Evolutionary conservation across 2,797 vertebrate species (phyloP).

Genomic region (Ctenopoma multispine): DNA sequence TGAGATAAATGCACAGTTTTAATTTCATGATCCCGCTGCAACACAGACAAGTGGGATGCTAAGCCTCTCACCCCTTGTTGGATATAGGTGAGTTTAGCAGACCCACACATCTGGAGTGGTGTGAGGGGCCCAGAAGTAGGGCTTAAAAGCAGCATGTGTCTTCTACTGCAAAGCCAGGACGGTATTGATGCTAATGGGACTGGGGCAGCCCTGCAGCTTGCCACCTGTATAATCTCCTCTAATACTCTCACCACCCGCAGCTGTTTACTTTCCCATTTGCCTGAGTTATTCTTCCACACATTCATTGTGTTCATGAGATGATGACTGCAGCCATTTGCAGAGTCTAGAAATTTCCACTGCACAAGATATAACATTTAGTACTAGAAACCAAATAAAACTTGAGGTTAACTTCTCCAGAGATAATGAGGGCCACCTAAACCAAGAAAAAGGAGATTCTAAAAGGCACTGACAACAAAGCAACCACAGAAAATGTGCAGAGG

Average conservation of each 20-base stretch:
- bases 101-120: constrained; percentile 55
- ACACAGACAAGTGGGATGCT: constrained; percentile 23
- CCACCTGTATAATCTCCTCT: constrained; percentile 77
- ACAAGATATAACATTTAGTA: too few species aligned
- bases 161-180: constrained; percentile 50
- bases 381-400: too few species aligned
- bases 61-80: constrained; percentile 38
- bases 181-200: constrained; percentile 64
- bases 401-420: too few species aligned
- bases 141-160: constrained; percentile 59
- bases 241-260: constrained; percentile 66
- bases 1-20: constrained; percentile 31
- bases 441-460: too few species aligned
- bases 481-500: too few species aligned
- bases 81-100: constrained; percentile 45
- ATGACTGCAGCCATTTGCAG: constrained; percentile 25
- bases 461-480: too few species aligned
- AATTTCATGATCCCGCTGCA: constrained; percentile 15
- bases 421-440: too few species aligned
- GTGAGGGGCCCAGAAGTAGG: constrained; percentile 45
- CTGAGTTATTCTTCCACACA: constrained; percentile 54
- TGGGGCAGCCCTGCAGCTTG: constrained; percentile 48
- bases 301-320: constrained; percentile 2
- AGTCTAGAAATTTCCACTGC: constrained; percentile 7
- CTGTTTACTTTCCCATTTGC: constrained; percentile 72